Evolutionary conservation across 2,113 vertebrate species (phyloP).

Genomic region (Physeter macrocephalus): DNA sequence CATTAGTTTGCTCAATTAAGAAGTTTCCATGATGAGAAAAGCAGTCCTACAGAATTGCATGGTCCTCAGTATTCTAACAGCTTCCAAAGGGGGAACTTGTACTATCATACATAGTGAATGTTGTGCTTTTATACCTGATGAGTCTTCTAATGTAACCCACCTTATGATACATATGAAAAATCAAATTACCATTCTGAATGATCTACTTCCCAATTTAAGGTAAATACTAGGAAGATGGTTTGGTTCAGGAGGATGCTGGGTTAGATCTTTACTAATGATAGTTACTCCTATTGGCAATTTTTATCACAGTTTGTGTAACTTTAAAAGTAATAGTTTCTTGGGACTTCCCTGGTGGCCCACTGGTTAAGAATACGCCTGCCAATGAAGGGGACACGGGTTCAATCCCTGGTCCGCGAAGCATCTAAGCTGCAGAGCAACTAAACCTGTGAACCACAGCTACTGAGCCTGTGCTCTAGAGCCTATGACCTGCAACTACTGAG

Average conservation of each 20-base stretch:
- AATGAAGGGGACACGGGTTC: too few relatives aligned
- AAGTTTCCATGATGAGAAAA: not conserved
- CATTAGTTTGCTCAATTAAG: not conserved
- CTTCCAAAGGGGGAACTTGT: not conserved
- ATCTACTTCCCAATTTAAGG: not conserved
- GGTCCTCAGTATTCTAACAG: too few relatives aligned
- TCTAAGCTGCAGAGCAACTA: too few relatives aligned
- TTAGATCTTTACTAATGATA: not conserved
- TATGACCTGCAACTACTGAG: too few relatives aligned
- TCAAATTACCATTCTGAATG: not conserved
- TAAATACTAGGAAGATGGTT: not conserved
- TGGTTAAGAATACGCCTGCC: too few relatives aligned
- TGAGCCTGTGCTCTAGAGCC: too few relatives aligned
- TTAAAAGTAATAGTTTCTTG: not conserved
- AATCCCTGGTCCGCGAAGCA: too few relatives aligned
- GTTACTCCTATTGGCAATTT: not conserved
- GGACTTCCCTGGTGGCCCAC: too few relatives aligned
- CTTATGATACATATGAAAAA: not conserved
- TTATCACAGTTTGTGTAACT: not conserved
- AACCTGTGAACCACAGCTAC: too few relatives aligned
- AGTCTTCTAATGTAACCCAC: not conserved
- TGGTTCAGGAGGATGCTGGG: not conserved
- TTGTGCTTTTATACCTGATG: not conserved
- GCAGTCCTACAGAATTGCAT: not conserved
- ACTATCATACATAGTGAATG: not conserved